These are phyloP conservation scores for Torymus texanus DNA, from an alignment of 2,888 invertebrate genomes.

Conservation along the genomic window DNA sequence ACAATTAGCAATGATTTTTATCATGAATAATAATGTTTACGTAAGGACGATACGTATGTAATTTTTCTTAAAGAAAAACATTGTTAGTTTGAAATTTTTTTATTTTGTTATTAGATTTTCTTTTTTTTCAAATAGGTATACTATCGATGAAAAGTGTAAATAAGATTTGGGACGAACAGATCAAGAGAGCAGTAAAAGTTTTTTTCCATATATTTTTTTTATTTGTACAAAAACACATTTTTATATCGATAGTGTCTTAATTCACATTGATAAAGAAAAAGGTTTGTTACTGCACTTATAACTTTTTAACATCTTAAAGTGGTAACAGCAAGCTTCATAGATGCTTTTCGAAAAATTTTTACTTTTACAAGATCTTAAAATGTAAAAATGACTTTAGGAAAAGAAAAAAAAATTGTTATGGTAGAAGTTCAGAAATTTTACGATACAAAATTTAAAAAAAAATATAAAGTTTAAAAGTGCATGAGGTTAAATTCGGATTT, in stretches of 20 bases:
- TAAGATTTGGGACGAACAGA: conserved; percentile 49
- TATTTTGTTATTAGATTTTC: conserved; percentile 51
- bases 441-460: conserved; percentile 43
- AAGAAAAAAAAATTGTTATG: conserved; percentile 46
- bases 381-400: conserved; percentile 37
- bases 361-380: conserved; percentile 55
- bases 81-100: conserved; percentile 32
- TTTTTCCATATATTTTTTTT: conserved; percentile 52
- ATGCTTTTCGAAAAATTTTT: conserved; percentile 55
- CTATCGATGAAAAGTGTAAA: conserved; percentile 50
- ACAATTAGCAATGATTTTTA: conserved; percentile 38
- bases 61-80: conserved; percentile 26
- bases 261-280: conserved; percentile 58
- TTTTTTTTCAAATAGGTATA: conserved; percentile 40
- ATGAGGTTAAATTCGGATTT: conserved; percentile 34
- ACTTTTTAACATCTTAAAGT: conserved; percentile 47
- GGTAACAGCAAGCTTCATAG: conserved; percentile 46
- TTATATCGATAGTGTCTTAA: conserved; percentile 59
- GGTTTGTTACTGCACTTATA: conserved; percentile 51
- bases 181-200: conserved; percentile 37
- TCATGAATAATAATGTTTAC: conserved; percentile 41
- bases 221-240: conserved; percentile 62
- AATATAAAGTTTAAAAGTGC: conserved; percentile 41
- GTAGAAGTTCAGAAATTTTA: conserved; percentile 50
- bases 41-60: conserved; percentile 35